Evolutionary conservation across 2,797 vertebrate genomes (phyloP).

Genomic region (Hapalemur alaotrensis): DNA sequence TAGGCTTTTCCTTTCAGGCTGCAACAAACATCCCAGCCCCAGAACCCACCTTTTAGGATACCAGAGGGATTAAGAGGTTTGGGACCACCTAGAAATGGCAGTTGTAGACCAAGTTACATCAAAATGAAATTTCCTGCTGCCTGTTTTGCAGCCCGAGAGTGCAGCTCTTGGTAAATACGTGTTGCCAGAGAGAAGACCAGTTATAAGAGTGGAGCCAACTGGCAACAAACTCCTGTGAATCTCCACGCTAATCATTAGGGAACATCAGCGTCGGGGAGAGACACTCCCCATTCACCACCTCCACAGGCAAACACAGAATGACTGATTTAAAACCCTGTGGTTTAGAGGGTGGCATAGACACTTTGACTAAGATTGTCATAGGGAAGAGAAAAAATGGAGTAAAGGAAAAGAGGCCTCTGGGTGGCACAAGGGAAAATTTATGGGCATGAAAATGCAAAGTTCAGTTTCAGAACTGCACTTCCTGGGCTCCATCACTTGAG

Average conservation of each 20-base stretch:
- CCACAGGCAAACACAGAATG: not conserved
- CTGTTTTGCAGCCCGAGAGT: too few species aligned
- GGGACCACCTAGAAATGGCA: not conserved
- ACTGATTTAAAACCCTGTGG: not conserved
- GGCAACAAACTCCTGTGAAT: not conserved
- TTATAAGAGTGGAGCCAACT: not conserved
- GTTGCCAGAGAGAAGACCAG: not conserved
- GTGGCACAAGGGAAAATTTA: not conserved
- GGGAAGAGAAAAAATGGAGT: not conserved
- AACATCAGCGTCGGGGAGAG: not conserved
- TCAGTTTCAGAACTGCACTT: not conserved
- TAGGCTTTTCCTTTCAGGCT: not conserved
- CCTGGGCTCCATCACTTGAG: not conserved
- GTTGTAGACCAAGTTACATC: not conserved
- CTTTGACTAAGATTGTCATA: not conserved
- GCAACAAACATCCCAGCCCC: not conserved
- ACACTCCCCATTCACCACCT: accelerated
- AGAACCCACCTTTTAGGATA: not conserved
- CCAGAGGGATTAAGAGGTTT: not conserved
- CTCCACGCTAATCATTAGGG: too few species aligned
- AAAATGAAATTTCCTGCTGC: not conserved
- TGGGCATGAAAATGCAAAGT: not conserved
- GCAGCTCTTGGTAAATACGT: too few species aligned
- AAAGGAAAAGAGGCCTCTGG: not conserved
- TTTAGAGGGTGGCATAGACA: not conserved